Base-by-base conservation (phyloP, 2,797 vertebrate genomes). In the Premnoplex brunnescens region DNA sequence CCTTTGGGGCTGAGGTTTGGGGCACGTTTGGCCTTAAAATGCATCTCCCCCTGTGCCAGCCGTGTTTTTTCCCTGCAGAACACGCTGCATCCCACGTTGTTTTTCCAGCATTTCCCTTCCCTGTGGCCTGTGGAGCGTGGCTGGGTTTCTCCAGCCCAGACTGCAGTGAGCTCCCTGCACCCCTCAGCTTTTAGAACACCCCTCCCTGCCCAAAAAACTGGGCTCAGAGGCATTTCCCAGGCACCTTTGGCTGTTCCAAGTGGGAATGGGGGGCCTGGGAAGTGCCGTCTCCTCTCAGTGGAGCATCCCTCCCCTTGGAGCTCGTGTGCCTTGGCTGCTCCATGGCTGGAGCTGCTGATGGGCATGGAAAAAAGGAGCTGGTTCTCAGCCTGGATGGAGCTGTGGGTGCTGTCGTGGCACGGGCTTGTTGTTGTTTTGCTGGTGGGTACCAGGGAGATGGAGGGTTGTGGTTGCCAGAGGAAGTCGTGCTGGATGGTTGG, bases 381-480 rank as follows among this genome's bases (percentile, higher is more conserved):
- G 13, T 23, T 8, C 19, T 49, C 20, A 3, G 26, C 24, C 27
- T 39, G 39, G 39, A 39, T 14, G 1, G 26, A 32, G 7, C 2
- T 2, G 49, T 6, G 23, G 83, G 5, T 62, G 85, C 73, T 30
- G 3, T 71, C 43, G 17, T 64, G 76, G 58, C 78, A 16, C 1
- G 3, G 81, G 84, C 49, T 49, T 79, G 87, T 27, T 80, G 85
- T 66, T 95, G 41, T 89, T 91, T 78, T 21, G 44, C 22, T 60
- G 54, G 56, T 77, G 48, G 92, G 83, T 93, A 20, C 97, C 76
- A 68, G 80, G 95, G 88, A 71, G 93, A 78, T 74, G 95, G 94
- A 87, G 46, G 76, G 77, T 34, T 12, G 10, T 46, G 64, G 69
- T 66, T 60, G 72, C 54, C 76, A 20, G 85, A 54, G 96, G 96